Evolutionary conservation across 2,888 invertebrate species (phyloP), one percentile per base, ranked within the genome.

Genomic region (Drosophila mulleri): DNA sequence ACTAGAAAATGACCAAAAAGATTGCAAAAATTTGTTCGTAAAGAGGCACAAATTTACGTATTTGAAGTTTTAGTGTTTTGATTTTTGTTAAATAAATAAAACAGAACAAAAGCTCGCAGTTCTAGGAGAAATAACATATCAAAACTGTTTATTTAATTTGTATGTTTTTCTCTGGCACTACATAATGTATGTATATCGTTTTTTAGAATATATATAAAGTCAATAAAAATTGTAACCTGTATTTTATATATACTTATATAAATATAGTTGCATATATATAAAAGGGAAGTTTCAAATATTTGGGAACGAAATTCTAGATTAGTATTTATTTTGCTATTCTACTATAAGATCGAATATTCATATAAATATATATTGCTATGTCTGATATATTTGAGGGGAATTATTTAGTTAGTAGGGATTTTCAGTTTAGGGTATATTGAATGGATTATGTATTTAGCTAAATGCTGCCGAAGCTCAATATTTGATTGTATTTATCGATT

Each of bases 121-220:
- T 50, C 12, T 26, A 14, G 9, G 9, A 12, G 23, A 56, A 54
- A 73, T 45, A 35, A 59, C 29, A 37, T 59, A 29, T 37, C 23
- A 59, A 64, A 48, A 57, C 16, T 23, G 20, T 16, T 20, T 37
- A 61, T 47, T 29, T 18, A 56, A 44, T 4, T 39, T 53, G 16
- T 65, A 37, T 53, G 41, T 42, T 61, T 16, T 64, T 66, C 61
- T 67, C 81, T 82, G 87, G 81, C 87, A 86, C 87, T 80, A 67
- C 60, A 52, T 70, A 52, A 62, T 56, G 47, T 60, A 67, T 62
- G 47, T 63, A 67, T 62, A 23, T 60, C 20, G n/a, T 12, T 14
- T 29, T 29, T 29, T 14, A 37, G 37, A 3, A 26, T 44, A 4
- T 53, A 35, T 61, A 48, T 26, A 7, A 48, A 37, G 47, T 47